These are phyloP conservation scores for Troides oblongomaculatus DNA, from an alignment of 2,888 invertebrate species.

Conservation along the genomic window DNA sequence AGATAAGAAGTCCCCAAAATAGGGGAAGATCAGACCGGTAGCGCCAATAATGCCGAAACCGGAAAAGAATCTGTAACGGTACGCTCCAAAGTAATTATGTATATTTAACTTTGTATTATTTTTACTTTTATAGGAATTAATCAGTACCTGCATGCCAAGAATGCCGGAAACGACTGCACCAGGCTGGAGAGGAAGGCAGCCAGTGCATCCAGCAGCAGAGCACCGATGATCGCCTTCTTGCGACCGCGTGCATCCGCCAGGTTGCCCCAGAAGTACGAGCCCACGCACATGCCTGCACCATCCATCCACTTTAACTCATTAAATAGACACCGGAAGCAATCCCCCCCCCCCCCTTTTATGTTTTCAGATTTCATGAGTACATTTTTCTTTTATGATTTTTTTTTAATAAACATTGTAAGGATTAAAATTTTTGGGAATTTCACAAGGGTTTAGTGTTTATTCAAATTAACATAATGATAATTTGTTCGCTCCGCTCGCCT, in stretches of 20 bases:
- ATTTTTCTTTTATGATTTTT: too few species aligned
- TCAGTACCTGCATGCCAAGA: conserved; percentile 77
- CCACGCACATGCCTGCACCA: conserved; percentile 82
- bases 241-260: conserved; percentile 84
- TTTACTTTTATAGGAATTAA: too few species aligned
- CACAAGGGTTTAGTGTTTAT: too few species aligned
- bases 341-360: too few species aligned
- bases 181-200: conserved; percentile 81
- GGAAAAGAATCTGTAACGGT: conserved; percentile 78
- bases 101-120: too few species aligned
- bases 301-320: neutral
- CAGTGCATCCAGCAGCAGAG: conserved; percentile 79
- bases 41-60: conserved; percentile 83
- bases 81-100: neutral
- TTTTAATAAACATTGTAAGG: too few species aligned
- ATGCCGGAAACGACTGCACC: conserved; percentile 78
- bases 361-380: too few species aligned
- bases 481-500: too few species aligned
- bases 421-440: too few species aligned
- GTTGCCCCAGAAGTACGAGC: conserved; percentile 86
- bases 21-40: conserved; percentile 80
- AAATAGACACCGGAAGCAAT: too few species aligned
- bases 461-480: too few species aligned
- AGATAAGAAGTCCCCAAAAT: conserved; percentile 80
- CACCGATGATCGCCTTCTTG: conserved; percentile 82